These are phyloP conservation scores for Cladopsammia gracilis DNA, from an alignment of 64 coral and sea anemone genomes.

Conservation along the genomic window DNA sequence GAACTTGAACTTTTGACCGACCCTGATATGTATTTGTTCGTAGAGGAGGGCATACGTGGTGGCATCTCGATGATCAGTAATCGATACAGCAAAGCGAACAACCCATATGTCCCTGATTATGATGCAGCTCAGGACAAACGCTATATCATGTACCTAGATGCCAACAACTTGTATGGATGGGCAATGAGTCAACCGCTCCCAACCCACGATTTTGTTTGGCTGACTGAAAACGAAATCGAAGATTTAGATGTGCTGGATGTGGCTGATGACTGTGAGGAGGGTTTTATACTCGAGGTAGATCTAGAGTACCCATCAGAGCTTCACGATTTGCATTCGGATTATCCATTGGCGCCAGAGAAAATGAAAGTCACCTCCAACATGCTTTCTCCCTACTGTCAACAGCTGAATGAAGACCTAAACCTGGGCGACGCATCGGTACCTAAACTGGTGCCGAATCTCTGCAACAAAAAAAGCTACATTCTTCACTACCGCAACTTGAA, in stretches of 20 bases:
- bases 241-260: slow-evolving; percentile 9
- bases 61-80: not conserved
- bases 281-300: slow-evolving; percentile 40
- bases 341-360: slow-evolving; percentile 47
- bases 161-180: slow-evolving; percentile 13
- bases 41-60: slow-evolving; percentile 3
- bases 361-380: slow-evolving; percentile 32
- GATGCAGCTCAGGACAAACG: not conserved
- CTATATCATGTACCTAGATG: not conserved
- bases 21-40: slow-evolving; percentile 29
- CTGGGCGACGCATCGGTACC: not conserved
- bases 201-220: not conserved
- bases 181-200: slow-evolving; percentile 12
- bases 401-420: not conserved
- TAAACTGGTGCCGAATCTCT: slow-evolving; percentile 48
- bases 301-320: slow-evolving; percentile 4
- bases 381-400: slow-evolving; percentile 43
- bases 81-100: not conserved
- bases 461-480: not conserved
- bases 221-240: not conserved
- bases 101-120: not conserved
- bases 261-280: slow-evolving; percentile 22
- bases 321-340: slow-evolving; percentile 32
- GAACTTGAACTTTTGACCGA: slow-evolving; percentile 22
- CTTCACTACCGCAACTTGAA: not conserved